Evolutionary conservation across 2,888 invertebrate species (phyloP), one percentile per base, ranked within the genome.

Genomic region (Dromius quadrimaculatus): DNA sequence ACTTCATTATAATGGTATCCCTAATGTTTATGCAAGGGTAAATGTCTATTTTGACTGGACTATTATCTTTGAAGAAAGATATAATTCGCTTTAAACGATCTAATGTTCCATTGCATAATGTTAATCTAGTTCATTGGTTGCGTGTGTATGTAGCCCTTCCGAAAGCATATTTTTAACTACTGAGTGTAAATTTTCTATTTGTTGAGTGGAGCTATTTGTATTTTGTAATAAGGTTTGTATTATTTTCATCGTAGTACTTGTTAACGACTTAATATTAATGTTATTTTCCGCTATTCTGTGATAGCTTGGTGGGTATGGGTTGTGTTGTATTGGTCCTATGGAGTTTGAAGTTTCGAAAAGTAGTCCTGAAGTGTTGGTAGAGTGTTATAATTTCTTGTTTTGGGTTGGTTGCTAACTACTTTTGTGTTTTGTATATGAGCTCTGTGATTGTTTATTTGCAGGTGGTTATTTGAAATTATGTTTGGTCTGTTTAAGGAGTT

Each of bases 91-190:
- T 57, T 57, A 13, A 57, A 13, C 1, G 54, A 57, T 34, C 32
- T 28, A 57, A 57, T 57, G 15, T 57, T 57, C 13, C n/a, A 32
- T 32, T 57, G 54, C 15, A 57, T 3, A 8, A 57, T 57, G 13
- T 32, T 57, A 8, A 57, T 32, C 23, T 32, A 11, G 13, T 57
- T 15, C 32, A 57, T 57, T 32, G 32, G 2, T 4, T 4, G 54
- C 2, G 6, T 4, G 11, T 3, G 2, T 2, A 28, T 32, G 15
- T 1, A 32, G 54, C 32, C 15, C 13, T 2, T 57, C 28, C 32
- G 54, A 32, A 4, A 57, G 54, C 32, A 57, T 32, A n/a, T 13
- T 13, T 57, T 57, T 57, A 9, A 32, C 17, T 57, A 57, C 8
- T 34, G 34, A n/a, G 17, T 50, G 23, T 22, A 50, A 32, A 17